Evolutionary conservation across 2,888 invertebrate species (phyloP).

Genomic region (Dorcus parallelipipedus): DNA sequence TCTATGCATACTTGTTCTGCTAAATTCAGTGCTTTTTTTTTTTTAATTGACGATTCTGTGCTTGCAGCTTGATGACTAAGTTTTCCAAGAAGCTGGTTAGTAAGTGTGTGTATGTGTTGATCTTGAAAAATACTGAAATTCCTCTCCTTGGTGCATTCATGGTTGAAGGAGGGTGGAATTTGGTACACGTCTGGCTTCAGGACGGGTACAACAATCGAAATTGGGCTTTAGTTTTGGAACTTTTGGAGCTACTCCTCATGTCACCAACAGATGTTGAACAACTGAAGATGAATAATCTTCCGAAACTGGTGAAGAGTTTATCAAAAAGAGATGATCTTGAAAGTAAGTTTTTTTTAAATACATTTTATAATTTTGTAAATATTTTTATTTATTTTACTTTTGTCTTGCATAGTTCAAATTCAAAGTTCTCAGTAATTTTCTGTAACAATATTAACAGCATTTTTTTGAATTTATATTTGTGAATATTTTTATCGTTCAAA

Average conservation of each 20-base stretch:
- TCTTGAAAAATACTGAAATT: conserved; percentile 80
- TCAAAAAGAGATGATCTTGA: conserved; percentile 79
- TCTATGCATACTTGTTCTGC: conserved; percentile 11
- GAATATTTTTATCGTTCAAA: too few species aligned
- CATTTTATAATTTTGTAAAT: neutral
- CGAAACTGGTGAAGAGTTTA: conserved; percentile 85
- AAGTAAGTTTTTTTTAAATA: conserved; percentile 58
- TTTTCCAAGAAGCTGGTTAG: conserved; percentile 93
- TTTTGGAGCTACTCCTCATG: conserved; percentile 77
- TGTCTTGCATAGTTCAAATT: neutral
- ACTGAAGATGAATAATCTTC: conserved; percentile 86
- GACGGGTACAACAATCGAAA: conserved; percentile 82
- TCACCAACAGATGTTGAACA: conserved; percentile 90
- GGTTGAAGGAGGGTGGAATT: conserved; percentile 87
- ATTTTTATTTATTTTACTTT: neutral
- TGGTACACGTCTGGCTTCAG: conserved; percentile 86
- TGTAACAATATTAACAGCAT: too few species aligned
- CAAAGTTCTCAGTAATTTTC: too few species aligned
- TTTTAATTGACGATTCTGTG: conserved; percentile 26
- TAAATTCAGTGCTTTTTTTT: conserved; percentile 3
- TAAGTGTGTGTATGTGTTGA: conserved; percentile 92
- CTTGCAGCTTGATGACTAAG: conserved; percentile 88
- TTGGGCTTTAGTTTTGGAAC: conserved; percentile 82
- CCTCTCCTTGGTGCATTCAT: conserved; percentile 85
- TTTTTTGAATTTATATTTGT: too few species aligned